phyloP scores from a whole-genome alignment of 2,113 vertebrate species.

The Podocnemis expansa region DNA sequence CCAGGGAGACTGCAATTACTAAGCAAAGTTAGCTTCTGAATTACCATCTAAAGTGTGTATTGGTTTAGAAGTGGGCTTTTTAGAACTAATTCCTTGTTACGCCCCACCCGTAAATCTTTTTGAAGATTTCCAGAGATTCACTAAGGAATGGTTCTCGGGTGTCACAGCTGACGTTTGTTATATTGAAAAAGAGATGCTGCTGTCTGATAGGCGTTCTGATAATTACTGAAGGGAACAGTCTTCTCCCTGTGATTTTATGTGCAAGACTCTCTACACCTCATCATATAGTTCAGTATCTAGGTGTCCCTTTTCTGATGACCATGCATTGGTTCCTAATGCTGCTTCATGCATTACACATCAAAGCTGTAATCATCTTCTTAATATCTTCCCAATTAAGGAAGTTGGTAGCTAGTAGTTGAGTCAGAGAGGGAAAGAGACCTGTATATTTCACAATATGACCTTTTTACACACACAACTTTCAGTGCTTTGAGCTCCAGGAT shows the following conservation, averaged over 20 bases:
- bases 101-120: conserved; percentile 12
- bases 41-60: background rate
- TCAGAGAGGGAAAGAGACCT: background rate
- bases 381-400: background rate
- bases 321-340: background rate
- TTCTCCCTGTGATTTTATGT: background rate
- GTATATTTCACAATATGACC: background rate
- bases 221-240: conserved; percentile 28
- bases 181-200: conserved; percentile 20
- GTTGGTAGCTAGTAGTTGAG: background rate
- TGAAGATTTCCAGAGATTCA: conserved; percentile 33
- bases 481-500: background rate
- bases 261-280: background rate
- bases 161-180: background rate
- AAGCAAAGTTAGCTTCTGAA: background rate
- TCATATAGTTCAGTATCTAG: background rate
- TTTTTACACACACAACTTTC: background rate
- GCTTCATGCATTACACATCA: background rate
- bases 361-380: background rate
- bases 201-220: conserved; percentile 17
- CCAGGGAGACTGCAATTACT: background rate
- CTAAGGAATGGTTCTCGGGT: background rate
- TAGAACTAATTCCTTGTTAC: background rate
- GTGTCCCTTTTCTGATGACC: background rate
- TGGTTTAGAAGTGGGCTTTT: background rate